phyloP scores from a whole-genome alignment of 2,113 vertebrate genomes.

The Centropus unirufus region DNA sequence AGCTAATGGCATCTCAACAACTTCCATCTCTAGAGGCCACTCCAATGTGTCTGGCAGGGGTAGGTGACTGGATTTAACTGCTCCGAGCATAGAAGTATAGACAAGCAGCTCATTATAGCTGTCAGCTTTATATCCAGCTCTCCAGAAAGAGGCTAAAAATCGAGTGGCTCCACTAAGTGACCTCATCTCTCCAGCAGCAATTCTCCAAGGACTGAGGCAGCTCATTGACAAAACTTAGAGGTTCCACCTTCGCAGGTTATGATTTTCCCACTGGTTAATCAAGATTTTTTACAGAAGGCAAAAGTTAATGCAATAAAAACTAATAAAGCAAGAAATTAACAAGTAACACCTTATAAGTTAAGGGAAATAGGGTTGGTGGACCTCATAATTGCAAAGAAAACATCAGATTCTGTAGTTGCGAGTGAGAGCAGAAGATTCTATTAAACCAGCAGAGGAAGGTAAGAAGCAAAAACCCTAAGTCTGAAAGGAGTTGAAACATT shows the following conservation, averaged over 20 bases:
- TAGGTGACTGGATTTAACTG: neutral
- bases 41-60: neutral
- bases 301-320: neutral
- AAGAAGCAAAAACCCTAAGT: neutral
- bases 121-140: neutral
- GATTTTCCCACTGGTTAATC: neutral
- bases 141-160: neutral
- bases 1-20: neutral
- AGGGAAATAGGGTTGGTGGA: neutral
- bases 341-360: neutral
- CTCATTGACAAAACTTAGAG: neutral
- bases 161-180: neutral
- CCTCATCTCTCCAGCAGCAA: neutral
- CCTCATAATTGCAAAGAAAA: neutral
- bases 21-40: neutral
- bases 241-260: neutral
- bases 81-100: neutral
- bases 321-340: neutral
- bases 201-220: neutral
- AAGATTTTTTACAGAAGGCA: neutral
- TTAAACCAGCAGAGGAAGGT: neutral
- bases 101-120: neutral
- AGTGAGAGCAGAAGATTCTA: neutral
- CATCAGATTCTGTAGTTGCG: neutral
- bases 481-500: neutral